Evolutionary conservation across 35 echinoderm and acorn worm genomes (phyloP).

Genomic region (Hemicentrotus pulcherrimus): DNA sequence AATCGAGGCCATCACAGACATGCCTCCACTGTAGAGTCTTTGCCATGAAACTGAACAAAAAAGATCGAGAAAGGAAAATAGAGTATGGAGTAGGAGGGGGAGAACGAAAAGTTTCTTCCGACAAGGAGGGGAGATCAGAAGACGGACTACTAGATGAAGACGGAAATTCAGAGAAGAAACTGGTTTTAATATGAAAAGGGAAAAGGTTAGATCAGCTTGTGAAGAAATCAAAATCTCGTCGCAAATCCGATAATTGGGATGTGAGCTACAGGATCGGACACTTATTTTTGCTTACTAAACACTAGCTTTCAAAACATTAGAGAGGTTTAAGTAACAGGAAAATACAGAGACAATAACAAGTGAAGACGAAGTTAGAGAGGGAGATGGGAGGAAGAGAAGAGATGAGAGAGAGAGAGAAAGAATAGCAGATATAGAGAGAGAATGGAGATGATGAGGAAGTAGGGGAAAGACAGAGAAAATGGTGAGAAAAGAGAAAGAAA

Average conservation of each 20-base stretch:
- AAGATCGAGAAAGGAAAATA: too few relatives aligned
- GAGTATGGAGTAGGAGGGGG: too few relatives aligned
- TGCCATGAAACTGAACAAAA: too few relatives aligned
- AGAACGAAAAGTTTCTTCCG: too few relatives aligned
- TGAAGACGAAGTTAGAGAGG: too few relatives aligned
- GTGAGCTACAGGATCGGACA: background rate
- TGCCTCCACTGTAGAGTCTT: too few relatives aligned
- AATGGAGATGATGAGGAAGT: background rate
- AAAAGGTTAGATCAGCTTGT: background rate
- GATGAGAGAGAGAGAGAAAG: background rate
- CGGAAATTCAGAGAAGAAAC: background rate
- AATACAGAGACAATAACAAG: too few relatives aligned
- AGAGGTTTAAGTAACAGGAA: too few relatives aligned
- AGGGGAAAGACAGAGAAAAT: background rate
- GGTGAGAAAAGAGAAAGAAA: background rate
- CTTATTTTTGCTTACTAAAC: background rate
- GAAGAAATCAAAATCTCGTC: background rate
- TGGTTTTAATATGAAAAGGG: background rate
- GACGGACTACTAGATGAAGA: background rate
- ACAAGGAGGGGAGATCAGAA: background rate
- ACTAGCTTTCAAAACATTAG: too few relatives aligned
- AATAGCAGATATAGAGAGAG: background rate
- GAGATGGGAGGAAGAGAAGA: too few relatives aligned
- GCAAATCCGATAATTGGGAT: background rate
- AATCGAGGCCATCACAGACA: background rate